A percentile compares a stretch with the other conserved stretches of the same genome.
These are phyloP conservation scores for Zeugodacus cucurbitae DNA, from an alignment of 1,140 invertebrate genomes.

Conservation along the genomic window DNA sequence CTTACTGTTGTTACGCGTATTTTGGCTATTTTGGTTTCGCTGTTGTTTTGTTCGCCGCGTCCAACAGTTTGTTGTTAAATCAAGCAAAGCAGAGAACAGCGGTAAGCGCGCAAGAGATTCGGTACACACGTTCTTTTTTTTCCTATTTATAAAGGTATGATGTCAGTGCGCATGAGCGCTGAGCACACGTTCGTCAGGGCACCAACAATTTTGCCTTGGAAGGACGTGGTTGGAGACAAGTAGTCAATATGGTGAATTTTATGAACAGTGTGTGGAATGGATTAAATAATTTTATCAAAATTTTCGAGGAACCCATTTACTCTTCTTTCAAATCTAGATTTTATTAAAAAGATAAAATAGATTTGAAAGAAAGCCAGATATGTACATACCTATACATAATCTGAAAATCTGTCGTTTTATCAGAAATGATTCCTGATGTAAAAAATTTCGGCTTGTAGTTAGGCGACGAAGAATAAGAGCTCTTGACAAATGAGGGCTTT, in stretches of 20 bases:
- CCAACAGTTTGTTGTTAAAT: slow-evolving; percentile 29
- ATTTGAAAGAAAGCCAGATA: too few relatives aligned
- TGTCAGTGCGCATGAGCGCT: background rate
- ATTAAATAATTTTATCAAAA: background rate
- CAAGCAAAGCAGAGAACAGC: background rate
- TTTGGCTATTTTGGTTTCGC: background rate
- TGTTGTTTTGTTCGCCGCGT: background rate
- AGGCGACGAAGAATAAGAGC: too few relatives aligned
- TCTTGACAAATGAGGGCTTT: too few relatives aligned
- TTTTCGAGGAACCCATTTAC: too few relatives aligned
- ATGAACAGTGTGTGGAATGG: background rate
- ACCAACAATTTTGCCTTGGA: background rate
- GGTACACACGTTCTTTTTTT: background rate
- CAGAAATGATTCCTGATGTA: too few relatives aligned
- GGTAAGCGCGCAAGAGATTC: background rate
- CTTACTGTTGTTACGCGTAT: background rate
- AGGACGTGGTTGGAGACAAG: background rate
- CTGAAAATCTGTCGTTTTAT: too few relatives aligned
- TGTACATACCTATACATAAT: too few relatives aligned
- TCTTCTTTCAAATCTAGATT: too few relatives aligned
- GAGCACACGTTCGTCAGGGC: background rate
- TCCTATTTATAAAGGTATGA: background rate
- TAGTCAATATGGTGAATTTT: background rate
- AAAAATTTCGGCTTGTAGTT: too few relatives aligned
- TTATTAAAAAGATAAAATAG: too few relatives aligned